Percentiles rank a stretch among this genome's conserved stretches.
Conservation (phyloP, 2,797 vertebrate genomes). For the Naso thynnoides region DNA sequence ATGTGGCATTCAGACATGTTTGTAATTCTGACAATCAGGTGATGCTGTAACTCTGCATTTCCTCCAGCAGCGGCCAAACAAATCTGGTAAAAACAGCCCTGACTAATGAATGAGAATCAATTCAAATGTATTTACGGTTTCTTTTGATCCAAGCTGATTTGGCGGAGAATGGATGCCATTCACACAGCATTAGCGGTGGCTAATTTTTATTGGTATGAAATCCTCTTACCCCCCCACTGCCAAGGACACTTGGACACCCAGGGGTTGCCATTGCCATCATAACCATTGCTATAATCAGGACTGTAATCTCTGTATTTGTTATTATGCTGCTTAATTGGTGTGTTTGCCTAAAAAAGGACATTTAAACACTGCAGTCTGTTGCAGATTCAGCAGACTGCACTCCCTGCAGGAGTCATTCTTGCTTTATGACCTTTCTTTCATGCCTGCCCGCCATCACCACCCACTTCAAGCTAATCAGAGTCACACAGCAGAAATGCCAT, state of each 20-base stretch:
- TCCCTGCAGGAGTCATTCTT: constrained; percentile 20
- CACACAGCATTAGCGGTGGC: constrained; percentile 37
- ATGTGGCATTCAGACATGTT: constrained; percentile 8
- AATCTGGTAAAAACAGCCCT: background rate
- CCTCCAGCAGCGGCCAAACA: background rate
- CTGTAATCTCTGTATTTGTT: constrained; percentile 42
- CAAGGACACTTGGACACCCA: constrained; percentile 38
- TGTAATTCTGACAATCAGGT: constrained; percentile 35
- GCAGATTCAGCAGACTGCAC: constrained; percentile 4
- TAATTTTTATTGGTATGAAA: constrained; percentile 52
- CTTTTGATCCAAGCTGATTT: constrained; percentile 36
- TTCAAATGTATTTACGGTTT: background rate
- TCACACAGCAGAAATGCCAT: constrained; percentile 16
- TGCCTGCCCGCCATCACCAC: constrained; percentile 11
- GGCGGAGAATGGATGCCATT: constrained; percentile 37
- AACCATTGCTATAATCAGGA: constrained; percentile 41
- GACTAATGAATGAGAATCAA: constrained; percentile 21
- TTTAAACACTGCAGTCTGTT: background rate
- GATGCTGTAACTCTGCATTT: background rate
- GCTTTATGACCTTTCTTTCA: constrained; percentile 38
- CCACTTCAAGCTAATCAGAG: constrained; percentile 39
- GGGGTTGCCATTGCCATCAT: constrained; percentile 30
- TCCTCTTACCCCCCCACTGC: constrained; percentile 46
- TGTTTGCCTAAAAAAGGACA: constrained; percentile 18
- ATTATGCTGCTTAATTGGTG: constrained; percentile 28